phyloP scores from a whole-genome alignment of 2,888 invertebrate genomes.

The Apotomis betuletana region DNA sequence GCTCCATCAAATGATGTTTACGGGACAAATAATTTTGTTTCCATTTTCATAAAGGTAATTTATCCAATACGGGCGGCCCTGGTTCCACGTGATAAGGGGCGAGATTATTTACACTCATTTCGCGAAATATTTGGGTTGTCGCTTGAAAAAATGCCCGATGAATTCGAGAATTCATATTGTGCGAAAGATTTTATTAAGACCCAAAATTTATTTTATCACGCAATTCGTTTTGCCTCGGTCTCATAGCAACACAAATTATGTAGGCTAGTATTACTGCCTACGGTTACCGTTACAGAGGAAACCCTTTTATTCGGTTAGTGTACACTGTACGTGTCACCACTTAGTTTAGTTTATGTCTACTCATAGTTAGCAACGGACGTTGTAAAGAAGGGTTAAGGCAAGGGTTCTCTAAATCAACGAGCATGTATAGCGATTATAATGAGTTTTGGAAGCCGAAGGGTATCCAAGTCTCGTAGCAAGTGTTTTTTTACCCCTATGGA shows the following conservation, averaged over 20 bases:
- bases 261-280: background rate
- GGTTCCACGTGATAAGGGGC: constrained; percentile 33
- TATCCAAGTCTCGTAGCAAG: no score
- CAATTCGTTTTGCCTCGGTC: constrained; percentile 10
- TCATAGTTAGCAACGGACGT: no score
- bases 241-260: background rate
- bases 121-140: constrained; percentile 28
- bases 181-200: constrained; percentile 19
- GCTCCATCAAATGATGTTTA: constrained; percentile 19
- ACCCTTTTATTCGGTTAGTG: background rate
- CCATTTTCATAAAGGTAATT: constrained; percentile 28
- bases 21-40: constrained; percentile 32
- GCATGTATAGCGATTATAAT: no score
- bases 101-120: constrained; percentile 31
- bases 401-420: no score
- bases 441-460: no score
- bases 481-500: no score
- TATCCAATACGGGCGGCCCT: constrained; percentile 24
- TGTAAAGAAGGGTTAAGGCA: no score
- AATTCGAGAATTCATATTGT: constrained; percentile 29
- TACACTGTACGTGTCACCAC: background rate
- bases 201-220: constrained; percentile 16
- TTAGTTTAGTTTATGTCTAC: no score
- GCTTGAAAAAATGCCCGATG: constrained; percentile 11
- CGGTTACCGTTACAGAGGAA: background rate